A percentile compares a stretch with the other conserved stretches of the same genome.
These are phyloP conservation scores for Piaya cayana DNA, from an alignment of 2,113 vertebrate species.

Conservation along the genomic window DNA sequence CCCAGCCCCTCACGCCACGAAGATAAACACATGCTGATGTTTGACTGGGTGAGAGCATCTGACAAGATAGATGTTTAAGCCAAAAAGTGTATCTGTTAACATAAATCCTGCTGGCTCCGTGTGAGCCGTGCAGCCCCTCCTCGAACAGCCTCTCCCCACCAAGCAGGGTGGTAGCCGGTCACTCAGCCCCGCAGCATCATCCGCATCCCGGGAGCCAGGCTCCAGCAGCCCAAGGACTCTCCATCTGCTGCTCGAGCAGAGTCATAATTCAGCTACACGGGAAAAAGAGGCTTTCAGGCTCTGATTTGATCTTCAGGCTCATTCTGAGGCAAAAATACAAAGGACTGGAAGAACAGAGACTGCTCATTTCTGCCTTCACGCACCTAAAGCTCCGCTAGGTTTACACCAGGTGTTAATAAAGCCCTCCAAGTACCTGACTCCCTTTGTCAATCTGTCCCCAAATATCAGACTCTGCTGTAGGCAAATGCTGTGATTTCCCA, in stretches of 20 bases:
- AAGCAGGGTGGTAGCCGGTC: background rate
- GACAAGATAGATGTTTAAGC: background rate
- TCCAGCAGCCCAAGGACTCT: background rate
- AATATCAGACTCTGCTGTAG: background rate
- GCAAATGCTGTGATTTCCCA: constrained; percentile 2
- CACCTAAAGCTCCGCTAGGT: background rate
- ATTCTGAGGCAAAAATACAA: background rate
- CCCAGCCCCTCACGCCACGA: background rate
- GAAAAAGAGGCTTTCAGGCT: background rate
- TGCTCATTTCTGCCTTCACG: background rate
- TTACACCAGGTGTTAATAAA: background rate
- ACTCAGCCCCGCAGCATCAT: background rate
- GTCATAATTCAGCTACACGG: fast-evolving
- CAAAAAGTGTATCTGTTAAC: background rate
- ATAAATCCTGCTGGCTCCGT: background rate
- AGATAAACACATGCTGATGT: background rate
- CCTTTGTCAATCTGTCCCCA: background rate
- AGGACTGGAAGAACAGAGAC: background rate
- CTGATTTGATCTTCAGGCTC: background rate
- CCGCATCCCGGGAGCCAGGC: fast-evolving
- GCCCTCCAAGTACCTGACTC: background rate
- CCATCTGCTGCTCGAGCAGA: background rate
- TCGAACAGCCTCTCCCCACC: too few relatives aligned
- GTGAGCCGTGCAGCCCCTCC: background rate
- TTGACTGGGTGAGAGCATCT: background rate